Percentiles rank a stretch among this genome's conserved stretches.
These are phyloP conservation scores for Ceratosolen fusciceps DNA, from an alignment of 1,140 invertebrate species.

Conservation along the genomic window DNA sequence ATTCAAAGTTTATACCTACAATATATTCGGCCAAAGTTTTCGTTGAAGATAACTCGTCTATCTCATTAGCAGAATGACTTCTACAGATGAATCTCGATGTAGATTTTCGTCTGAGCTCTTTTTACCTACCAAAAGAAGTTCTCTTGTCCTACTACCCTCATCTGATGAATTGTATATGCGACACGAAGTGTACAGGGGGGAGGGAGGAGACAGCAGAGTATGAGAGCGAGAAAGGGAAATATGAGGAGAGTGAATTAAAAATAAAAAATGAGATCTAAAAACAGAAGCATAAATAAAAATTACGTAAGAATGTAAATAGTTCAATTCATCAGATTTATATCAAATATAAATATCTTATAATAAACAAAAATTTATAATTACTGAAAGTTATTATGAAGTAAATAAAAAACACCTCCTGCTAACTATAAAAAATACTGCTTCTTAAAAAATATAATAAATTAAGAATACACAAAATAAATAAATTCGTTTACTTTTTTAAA, in stretches of 20 bases:
- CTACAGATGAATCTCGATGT: slow-evolving; percentile 55
- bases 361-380: too few relatives aligned
- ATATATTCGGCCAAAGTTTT: not conserved
- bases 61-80: slow-evolving; percentile 66
- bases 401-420: too few relatives aligned
- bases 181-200: not conserved
- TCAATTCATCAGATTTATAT: too few relatives aligned
- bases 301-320: not conserved
- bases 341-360: too few relatives aligned
- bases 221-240: not conserved
- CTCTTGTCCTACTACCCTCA: slow-evolving; percentile 53
- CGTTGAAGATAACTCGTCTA: slow-evolving; percentile 62
- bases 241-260: too few relatives aligned
- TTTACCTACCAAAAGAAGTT: slow-evolving; percentile 49
- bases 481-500: too few relatives aligned
- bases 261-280: not conserved
- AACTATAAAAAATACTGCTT: too few relatives aligned
- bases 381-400: too few relatives aligned
- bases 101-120: slow-evolving; percentile 53
- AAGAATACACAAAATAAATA: too few relatives aligned
- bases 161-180: not conserved
- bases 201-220: not conserved
- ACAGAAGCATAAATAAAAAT: not conserved
- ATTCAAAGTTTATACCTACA: slow-evolving; percentile 15
- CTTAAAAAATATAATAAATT: too few relatives aligned